Evolutionary conservation across 2,113 vertebrate species (phyloP).

Genomic region (Picathartes gymnocephalus): DNA sequence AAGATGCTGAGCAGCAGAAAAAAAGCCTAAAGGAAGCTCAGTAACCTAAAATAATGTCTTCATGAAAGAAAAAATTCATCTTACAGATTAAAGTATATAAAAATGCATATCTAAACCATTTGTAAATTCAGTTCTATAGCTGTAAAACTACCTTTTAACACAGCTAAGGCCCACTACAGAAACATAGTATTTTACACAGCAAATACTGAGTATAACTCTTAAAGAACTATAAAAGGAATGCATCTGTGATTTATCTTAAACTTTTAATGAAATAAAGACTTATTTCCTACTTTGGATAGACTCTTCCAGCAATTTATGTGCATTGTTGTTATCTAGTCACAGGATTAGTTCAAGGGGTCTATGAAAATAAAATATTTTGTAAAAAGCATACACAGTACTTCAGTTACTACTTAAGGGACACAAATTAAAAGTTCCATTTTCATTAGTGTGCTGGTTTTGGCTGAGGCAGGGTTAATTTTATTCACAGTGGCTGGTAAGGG

Average conservation of each 20-base stretch:
- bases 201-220: background rate
- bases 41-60: background rate
- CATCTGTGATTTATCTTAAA: background rate
- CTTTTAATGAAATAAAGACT: background rate
- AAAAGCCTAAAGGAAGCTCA: background rate
- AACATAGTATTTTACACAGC: background rate
- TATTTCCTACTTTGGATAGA: background rate
- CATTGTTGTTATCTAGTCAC: background rate
- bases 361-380: background rate
- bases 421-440: background rate
- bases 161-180: background rate
- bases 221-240: background rate
- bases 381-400: background rate
- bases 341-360: background rate
- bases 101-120: background rate
- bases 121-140: background rate
- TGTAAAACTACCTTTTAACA: background rate
- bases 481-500: background rate
- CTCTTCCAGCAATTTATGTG: background rate
- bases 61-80: background rate
- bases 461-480: background rate
- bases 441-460: background rate
- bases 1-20: background rate
- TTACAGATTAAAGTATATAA: background rate
- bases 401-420: background rate